Base-by-base conservation (phyloP, 2,797 vertebrate genomes). In the Coranthus polyacanthus region DNA sequence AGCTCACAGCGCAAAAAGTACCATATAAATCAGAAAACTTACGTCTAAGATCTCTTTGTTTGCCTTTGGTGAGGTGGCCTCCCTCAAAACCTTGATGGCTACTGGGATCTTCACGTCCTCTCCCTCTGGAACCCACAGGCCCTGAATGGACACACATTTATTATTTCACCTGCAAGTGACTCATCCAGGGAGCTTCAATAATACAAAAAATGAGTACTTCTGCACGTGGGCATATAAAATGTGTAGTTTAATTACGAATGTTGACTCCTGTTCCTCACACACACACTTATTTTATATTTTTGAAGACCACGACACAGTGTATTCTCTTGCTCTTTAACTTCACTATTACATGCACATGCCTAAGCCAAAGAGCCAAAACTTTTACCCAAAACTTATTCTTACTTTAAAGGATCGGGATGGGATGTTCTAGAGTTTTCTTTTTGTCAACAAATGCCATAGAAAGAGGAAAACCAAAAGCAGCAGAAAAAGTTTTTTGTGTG, bases 21-120 rank as follows among this genome's bases (percentile, higher is more conserved):
- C 34, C 57, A 61, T 52, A 60, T 51, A 41, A 80, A 85, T 39
- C n/a, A 63, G 16, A 17, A 15, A 56, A 81, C 97, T 93, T 90
- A 99, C 98, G 64, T 99, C 98, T 65, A 99, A 92, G 73, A 99
- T 97, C 75, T 99, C 98, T 81, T 98, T 98, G 94, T 99, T 99
- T 85, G 98, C 98, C 94, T 98, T 99, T 0, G 96, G 96, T 15
- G 96, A 97, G 0, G 97, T 97, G 75, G 96, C 97, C 83, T 99
- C 98, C 89, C 97, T 93, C 79, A 99, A 92, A 72, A 98, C 97
- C 84, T 99, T 99, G 91, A 99, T 99, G 78, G 98, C 98, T 9
- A 99, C 98, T 0, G 98, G 98, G 85, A 99, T 99, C 93, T 99
- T 99, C 88, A 99, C 97, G 43, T 95, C 96, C 80, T 99, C 97